phyloP scores from a whole-genome alignment of 2,888 invertebrate genomes.

The Ditula angustiorana region DNA sequence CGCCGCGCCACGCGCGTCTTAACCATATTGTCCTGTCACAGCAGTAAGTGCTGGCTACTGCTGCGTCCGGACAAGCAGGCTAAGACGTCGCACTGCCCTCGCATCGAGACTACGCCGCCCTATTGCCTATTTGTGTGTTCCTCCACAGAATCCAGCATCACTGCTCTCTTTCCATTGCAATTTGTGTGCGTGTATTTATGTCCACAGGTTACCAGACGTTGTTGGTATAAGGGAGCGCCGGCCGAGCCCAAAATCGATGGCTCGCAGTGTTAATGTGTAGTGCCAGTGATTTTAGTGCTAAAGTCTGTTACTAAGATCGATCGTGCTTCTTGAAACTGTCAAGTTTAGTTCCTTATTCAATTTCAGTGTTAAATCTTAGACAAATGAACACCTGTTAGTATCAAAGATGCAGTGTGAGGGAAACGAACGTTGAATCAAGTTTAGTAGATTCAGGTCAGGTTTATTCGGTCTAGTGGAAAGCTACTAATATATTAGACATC shows the following conservation, averaged over 20 bases:
- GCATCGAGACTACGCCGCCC: conserved; percentile 44
- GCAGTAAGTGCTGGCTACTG: conserved; percentile 96
- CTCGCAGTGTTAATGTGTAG: conserved; percentile 40
- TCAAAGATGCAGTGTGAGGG: background rate
- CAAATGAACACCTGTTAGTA: background rate
- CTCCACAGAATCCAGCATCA: background rate
- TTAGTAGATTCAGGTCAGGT: too few species aligned
- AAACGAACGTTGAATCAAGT: background rate
- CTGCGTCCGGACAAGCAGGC: conserved; percentile 94
- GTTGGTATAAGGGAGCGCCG: conserved; percentile 42
- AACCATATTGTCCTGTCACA: conserved; percentile 99
- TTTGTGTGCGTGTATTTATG: conserved; percentile 50
- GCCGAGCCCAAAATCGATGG: conserved; percentile 42
- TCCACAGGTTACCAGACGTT: conserved; percentile 52
- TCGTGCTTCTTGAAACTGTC: conserved; percentile 9
- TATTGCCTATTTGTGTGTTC: background rate
- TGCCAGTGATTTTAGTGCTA: conserved; percentile 38
- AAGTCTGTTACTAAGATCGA: conserved; percentile 5
- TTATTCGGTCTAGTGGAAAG: too few species aligned
- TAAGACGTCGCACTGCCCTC: conserved; percentile 59
- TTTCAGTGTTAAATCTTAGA: conserved; percentile 9
- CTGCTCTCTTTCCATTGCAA: conserved; percentile 2
- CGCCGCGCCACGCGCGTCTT: conserved; percentile 76
- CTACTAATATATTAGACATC: background rate
- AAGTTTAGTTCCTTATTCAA: background rate